Base-by-base conservation (phyloP, 2,113 vertebrate species). In the Hippocampus zosterae region DNA sequence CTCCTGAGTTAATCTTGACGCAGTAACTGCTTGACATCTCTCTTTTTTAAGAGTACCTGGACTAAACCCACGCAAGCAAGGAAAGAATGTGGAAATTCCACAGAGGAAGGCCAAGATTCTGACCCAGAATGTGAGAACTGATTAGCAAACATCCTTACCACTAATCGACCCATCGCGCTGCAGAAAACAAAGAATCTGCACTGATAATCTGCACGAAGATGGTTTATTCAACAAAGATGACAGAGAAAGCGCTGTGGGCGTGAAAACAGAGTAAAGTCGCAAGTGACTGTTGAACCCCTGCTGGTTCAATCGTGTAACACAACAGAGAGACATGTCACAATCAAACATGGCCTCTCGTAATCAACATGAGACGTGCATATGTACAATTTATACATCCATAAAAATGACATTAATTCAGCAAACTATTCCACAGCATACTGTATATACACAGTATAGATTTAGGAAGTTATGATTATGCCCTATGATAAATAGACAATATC, bases 311-410 rank as follows among this genome's bases (percentile, higher is more conserved):
- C 65, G 76, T 66, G 73, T 69, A 73, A 59, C 66, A 76, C 72
- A 80, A 71, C 40, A 82, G 63, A 10, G n/a, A 76, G 40, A 77
- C 46, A 12, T 56, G 21, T 57, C 25, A 75, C 41, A 70, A 59
- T 33, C 53, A 64, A 42, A 72, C 71, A 70, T 48, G 57, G 46
- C 72, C 67, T 68, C 65, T 70, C 62, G 48, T 74, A 70, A 73
- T 77, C 57, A 83, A 84, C 71, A 82, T 59, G 65, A 60, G 64
- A 76, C 21, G 76, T 73, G 77, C 77, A 76, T 87, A 84, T 88
- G 74, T 85, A 89, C 84, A 87, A 80, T 87, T 89, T 91, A 86
- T 87, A 89, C 88, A 91, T 69, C 79, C 53, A 62, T 69, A 72
- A 74, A 81, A 89, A 84, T 44, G 75, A 29, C 71, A 79, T 40